Conservation (phyloP, 2,888 invertebrate species). For the Polydrusus tereticollis region DNA sequence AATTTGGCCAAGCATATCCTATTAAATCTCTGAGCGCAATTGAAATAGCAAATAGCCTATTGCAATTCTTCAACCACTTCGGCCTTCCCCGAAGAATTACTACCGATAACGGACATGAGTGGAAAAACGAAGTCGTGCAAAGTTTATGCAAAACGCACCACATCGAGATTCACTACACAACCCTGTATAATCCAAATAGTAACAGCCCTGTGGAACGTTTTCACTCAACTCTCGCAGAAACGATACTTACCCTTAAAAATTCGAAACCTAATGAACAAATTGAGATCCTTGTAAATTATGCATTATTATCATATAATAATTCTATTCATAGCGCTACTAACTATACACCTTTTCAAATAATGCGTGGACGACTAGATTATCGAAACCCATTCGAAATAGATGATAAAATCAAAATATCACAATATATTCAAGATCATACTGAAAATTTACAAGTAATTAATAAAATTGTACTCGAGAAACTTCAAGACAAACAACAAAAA, state of each 20-base stretch:
- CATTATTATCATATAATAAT: constrained; percentile 27
- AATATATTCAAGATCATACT: background rate
- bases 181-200: constrained; percentile 47
- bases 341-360: background rate
- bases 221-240: constrained; percentile 50
- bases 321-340: constrained; percentile 11
- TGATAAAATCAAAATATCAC: background rate
- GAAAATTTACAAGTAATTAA: background rate
- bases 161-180: constrained; percentile 49
- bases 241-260: constrained; percentile 28
- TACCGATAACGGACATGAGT: constrained; percentile 44
- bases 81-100: constrained; percentile 44
- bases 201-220: constrained; percentile 49
- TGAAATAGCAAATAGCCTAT: constrained; percentile 18
- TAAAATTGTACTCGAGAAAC: background rate
- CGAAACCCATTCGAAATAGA: background rate
- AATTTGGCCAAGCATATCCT: constrained; percentile 51
- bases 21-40: constrained; percentile 19
- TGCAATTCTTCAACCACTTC: constrained; percentile 27
- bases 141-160: constrained; percentile 45
- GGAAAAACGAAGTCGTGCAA: constrained; percentile 42
- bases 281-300: constrained; percentile 21
- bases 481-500: background rate
- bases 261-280: background rate
- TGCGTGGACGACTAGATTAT: background rate